phyloP scores from a whole-genome alignment of 2,888 invertebrate species.

The Eulithis prunata region DNA sequence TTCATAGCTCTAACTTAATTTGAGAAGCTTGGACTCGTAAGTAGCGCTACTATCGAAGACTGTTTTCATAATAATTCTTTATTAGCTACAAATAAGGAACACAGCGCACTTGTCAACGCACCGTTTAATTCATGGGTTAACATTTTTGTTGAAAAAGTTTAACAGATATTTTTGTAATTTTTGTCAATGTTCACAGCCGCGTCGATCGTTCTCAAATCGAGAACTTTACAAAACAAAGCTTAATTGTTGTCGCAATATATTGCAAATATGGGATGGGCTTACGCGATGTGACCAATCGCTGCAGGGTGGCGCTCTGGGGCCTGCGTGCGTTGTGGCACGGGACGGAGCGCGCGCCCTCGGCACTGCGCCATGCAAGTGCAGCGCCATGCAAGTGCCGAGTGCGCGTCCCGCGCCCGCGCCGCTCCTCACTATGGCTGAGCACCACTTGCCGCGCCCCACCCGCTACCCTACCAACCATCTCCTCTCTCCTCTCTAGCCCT shows the following conservation, averaged over 20 bases:
- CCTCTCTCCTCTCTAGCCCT: constrained; percentile 41
- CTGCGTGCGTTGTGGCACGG: constrained; percentile 77
- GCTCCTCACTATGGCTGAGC: constrained; percentile 73
- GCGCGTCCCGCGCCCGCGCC: constrained; percentile 75
- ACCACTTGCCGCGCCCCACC: constrained; percentile 70
- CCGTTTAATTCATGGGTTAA: constrained; percentile 8
- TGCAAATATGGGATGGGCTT: constrained; percentile 88
- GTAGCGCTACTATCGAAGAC: background rate
- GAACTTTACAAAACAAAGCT: constrained; percentile 77
- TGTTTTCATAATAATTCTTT: constrained; percentile 2
- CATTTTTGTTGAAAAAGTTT: constrained; percentile 24
- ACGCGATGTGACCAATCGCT: constrained; percentile 89
- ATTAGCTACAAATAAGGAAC: constrained; percentile 8
- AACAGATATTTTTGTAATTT: constrained; percentile 56
- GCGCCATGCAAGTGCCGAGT: constrained; percentile 36
- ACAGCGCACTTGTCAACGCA: constrained; percentile 23
- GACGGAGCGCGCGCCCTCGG: constrained; percentile 68
- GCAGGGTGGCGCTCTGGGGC: constrained; percentile 72
- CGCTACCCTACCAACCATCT: constrained; percentile 33
- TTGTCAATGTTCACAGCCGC: constrained; percentile 83
- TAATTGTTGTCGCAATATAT: constrained; percentile 82
- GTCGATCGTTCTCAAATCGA: constrained; percentile 69
- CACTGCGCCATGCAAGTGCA: constrained; percentile 10
- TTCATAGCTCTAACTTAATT: too few relatives aligned
- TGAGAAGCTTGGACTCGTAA: background rate